Conservation (phyloP, 2,888 invertebrate genomes). For the Acronicta aceris region DNA sequence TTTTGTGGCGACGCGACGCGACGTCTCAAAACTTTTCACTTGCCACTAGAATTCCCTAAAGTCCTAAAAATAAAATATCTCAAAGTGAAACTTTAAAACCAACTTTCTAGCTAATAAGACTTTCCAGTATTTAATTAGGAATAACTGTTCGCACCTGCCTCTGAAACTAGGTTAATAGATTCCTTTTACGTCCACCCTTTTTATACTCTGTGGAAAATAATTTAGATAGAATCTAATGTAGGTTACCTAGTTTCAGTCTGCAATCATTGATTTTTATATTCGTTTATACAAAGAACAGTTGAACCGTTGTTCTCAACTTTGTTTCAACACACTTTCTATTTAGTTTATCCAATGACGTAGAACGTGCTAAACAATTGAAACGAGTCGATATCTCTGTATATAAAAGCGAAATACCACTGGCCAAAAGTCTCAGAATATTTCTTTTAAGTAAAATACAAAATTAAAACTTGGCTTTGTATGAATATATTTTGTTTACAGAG, state of each 20-base stretch:
- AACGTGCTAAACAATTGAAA: background rate
- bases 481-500: no score
- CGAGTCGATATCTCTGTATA: no score
- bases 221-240: slow-evolving; percentile 33
- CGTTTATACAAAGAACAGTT: slow-evolving; percentile 1
- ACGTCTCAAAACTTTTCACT: slow-evolving; percentile 25
- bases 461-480: no score
- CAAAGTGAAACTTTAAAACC: slow-evolving; percentile 48
- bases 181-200: slow-evolving; percentile 45
- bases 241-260: slow-evolving; percentile 32
- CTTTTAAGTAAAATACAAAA: no score
- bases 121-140: slow-evolving; percentile 63
- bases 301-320: background rate
- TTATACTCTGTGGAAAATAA: slow-evolving; percentile 27
- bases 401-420: no score
- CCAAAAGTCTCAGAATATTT: no score
- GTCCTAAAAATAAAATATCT: slow-evolving; percentile 46
- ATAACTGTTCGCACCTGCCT: slow-evolving; percentile 58
- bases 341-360: background rate
- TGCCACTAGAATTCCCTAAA: slow-evolving; percentile 34
- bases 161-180: slow-evolving; percentile 62
- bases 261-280: slow-evolving; percentile 31
- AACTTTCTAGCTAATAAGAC: slow-evolving; percentile 51
- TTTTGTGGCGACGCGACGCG: slow-evolving; percentile 6
- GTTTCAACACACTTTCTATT: background rate